Evolutionary conservation across 2,797 vertebrate species (phyloP).

Genomic region (Heliangelus exortis): DNA sequence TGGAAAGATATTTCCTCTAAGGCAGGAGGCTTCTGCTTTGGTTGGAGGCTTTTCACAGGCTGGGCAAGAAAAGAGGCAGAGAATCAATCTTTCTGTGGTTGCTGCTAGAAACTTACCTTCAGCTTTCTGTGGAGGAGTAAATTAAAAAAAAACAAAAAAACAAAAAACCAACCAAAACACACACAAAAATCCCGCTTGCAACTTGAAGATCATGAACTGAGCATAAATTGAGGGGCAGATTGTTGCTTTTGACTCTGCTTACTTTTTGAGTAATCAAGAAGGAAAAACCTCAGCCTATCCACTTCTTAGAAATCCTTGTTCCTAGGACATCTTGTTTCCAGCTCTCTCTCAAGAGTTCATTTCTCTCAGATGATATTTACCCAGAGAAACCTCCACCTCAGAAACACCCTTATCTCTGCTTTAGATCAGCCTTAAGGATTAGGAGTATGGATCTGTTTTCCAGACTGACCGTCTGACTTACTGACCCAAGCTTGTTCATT

Average conservation of each 20-base stretch:
- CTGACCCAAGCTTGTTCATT: constrained; percentile 72
- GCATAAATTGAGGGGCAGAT: neutral
- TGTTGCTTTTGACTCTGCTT: neutral
- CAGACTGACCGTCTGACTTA: constrained; percentile 82
- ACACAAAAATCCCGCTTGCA: neutral
- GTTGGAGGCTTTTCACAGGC: neutral
- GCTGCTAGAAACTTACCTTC: neutral
- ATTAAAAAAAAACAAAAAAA: neutral
- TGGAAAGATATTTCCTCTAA: neutral
- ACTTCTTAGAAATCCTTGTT: neutral
- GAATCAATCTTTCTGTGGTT: neutral
- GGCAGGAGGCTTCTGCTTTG: neutral
- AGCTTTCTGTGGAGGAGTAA: neutral
- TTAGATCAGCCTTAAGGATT: constrained; percentile 77
- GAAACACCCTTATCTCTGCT: constrained; percentile 73
- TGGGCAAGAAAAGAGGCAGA: neutral
- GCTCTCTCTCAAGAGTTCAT: constrained; percentile 6
- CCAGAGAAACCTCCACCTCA: constrained; percentile 55
- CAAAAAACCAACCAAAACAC: no score
- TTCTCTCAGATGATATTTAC: constrained; percentile 50
- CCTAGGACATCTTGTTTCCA: constrained; percentile 26
- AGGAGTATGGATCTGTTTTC: constrained; percentile 80
- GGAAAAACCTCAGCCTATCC: neutral
- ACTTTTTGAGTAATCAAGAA: neutral
- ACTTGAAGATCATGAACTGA: neutral